Evolutionary conservation across 2,888 invertebrate species (phyloP).

Genomic region (Parthenolecanium corni): DNA sequence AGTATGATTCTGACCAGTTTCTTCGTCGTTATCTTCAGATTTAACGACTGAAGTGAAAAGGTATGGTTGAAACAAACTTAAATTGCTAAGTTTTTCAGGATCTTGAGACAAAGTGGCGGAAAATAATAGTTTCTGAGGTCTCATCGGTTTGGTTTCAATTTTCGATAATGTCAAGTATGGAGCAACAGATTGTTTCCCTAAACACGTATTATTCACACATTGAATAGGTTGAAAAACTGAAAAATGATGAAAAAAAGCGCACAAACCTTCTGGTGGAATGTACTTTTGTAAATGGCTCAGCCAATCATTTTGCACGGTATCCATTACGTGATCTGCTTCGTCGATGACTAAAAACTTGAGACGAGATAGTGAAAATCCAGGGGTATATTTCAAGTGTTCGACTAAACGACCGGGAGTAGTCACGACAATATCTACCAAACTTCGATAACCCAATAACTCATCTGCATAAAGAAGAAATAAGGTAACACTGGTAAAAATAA

Average conservation of each 20-base stretch:
- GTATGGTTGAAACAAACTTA: slow-evolving; percentile 83
- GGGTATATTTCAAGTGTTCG: slow-evolving; percentile 76
- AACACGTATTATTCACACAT: too few relatives aligned
- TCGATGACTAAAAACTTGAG: slow-evolving; percentile 80
- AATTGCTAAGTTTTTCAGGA: slow-evolving; percentile 82
- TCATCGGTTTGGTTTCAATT: slow-evolving; percentile 41
- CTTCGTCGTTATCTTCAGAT: slow-evolving; percentile 7
- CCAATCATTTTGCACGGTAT: slow-evolving; percentile 86
- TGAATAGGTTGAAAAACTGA: background rate
- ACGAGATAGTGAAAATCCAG: slow-evolving; percentile 59
- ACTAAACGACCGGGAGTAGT: slow-evolving; percentile 88
- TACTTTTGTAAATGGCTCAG: slow-evolving; percentile 65
- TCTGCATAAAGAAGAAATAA: slow-evolving; percentile 23
- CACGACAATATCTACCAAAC: slow-evolving; percentile 70
- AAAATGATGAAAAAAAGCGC: background rate
- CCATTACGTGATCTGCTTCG: slow-evolving; percentile 92
- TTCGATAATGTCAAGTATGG: slow-evolving; percentile 14
- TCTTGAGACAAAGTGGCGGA: slow-evolving; percentile 97
- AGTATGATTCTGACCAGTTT: background rate
- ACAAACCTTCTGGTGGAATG: slow-evolving; percentile 34
- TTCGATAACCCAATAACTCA: slow-evolving; percentile 42
- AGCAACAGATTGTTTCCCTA: background rate
- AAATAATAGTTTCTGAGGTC: slow-evolving; percentile 82
- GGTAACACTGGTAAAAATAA: background rate
- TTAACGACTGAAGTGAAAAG: slow-evolving; percentile 65